phyloP scores from a whole-genome alignment of 2,888 invertebrate genomes.

The Muschampia plurimacula region DNA sequence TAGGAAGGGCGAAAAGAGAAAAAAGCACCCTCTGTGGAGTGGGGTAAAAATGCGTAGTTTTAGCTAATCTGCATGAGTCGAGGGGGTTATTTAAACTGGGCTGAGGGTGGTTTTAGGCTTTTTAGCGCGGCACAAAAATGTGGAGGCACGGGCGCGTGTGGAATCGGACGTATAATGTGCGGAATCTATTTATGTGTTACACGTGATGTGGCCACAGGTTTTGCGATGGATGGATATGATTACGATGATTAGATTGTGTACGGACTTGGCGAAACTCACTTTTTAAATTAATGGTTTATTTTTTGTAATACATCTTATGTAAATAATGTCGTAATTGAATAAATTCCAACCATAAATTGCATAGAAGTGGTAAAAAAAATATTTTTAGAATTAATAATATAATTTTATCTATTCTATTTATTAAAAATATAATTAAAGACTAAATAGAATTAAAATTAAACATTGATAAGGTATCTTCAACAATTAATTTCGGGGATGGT shows the following conservation, averaged over 20 bases:
- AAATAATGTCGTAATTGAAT: too few relatives aligned
- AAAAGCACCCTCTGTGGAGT: slow-evolving; percentile 70
- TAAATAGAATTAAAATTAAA: too few relatives aligned
- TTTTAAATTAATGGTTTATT: too few relatives aligned
- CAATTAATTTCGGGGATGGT: too few relatives aligned
- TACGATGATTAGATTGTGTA: slow-evolving; percentile 4
- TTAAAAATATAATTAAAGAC: too few relatives aligned
- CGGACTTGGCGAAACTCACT: too few relatives aligned
- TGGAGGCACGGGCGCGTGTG: slow-evolving; percentile 72
- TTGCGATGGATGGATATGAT: slow-evolving; percentile 15
- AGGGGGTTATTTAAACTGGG: slow-evolving; percentile 70
- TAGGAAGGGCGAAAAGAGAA: slow-evolving; percentile 67
- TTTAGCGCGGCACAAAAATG: slow-evolving; percentile 84
- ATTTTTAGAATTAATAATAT: too few relatives aligned
- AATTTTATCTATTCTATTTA: too few relatives aligned
- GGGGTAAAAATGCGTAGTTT: slow-evolving; percentile 89
- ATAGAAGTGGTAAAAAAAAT: too few relatives aligned
- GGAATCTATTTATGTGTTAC: slow-evolving; percentile 83
- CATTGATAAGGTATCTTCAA: too few relatives aligned
- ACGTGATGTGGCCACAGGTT: slow-evolving; percentile 47
- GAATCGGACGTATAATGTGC: slow-evolving; percentile 81
- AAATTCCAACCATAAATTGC: too few relatives aligned
- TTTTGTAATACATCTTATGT: too few relatives aligned
- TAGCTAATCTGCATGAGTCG: slow-evolving; percentile 87
- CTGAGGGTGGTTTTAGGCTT: slow-evolving; percentile 78